phyloP scores from a whole-genome alignment of 2,113 vertebrate genomes.

The Serranochromis macrocephalus region DNA sequence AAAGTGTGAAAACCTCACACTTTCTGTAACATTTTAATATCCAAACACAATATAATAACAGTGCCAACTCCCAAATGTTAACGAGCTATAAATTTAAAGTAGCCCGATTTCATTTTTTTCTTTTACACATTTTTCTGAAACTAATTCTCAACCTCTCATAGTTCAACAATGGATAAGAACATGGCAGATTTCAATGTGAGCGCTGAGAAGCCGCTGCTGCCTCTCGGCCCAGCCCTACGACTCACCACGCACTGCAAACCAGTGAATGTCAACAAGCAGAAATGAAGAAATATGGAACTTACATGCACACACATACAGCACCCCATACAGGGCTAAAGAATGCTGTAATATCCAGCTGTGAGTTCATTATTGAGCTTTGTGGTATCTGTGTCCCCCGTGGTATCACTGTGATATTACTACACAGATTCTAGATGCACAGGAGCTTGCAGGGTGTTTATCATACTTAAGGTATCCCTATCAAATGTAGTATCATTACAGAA shows the following conservation, averaged over 20 bases:
- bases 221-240: not conserved
- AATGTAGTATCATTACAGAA: not conserved
- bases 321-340: not conserved
- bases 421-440: not conserved
- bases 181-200: not conserved
- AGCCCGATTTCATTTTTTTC: fast-evolving
- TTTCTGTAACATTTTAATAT: not conserved
- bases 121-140: not conserved
- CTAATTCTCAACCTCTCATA: not conserved
- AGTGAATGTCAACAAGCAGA: not conserved
- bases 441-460: not conserved
- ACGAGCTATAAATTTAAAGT: not conserved
- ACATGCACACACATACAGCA: fast-evolving
- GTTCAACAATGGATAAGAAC: not conserved
- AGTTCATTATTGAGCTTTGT: not conserved
- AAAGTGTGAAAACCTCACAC: not conserved
- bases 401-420: not conserved
- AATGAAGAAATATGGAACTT: not conserved
- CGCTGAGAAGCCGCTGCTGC: not conserved
- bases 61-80: not conserved
- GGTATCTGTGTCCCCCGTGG: not conserved
- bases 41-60: not conserved
- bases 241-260: not conserved
- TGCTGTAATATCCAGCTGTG: not conserved
- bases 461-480: not conserved